Percentiles rank a stretch among this genome's conserved stretches.
phyloP scores from a whole-genome alignment of 2,113 vertebrate genomes.

The Bothrops jararaca region DNA sequence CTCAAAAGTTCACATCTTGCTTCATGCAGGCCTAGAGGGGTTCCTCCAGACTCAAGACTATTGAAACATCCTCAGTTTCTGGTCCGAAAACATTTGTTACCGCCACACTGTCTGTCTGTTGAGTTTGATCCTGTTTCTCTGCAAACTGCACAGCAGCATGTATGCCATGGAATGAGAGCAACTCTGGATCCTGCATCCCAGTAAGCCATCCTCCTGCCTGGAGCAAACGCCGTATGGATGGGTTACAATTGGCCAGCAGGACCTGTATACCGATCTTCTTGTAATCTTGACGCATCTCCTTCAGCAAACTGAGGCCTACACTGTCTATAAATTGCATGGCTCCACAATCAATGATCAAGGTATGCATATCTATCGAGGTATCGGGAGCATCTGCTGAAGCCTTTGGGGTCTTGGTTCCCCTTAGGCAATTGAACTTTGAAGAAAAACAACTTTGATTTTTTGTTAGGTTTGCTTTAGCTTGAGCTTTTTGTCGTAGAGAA shows the following conservation, averaged over 20 bases:
- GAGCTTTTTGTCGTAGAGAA: conserved; percentile 37
- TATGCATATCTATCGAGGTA: conserved; percentile 48
- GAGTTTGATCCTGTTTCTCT: background rate
- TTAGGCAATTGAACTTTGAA: conserved; percentile 8
- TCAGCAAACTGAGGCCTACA: conserved; percentile 73
- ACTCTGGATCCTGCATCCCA: background rate
- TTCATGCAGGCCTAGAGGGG: background rate
- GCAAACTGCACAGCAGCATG: conserved; percentile 63
- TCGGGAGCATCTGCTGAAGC: background rate
- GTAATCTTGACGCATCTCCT: conserved; percentile 76
- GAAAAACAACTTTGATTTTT: background rate
- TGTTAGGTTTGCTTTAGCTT: background rate
- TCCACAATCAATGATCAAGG: conserved; percentile 80
- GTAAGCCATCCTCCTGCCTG: conserved; percentile 70
- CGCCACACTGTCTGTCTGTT: conserved; percentile 1
- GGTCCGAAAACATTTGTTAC: background rate
- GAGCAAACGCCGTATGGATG: conserved; percentile 72
- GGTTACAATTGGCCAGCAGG: conserved; percentile 77
- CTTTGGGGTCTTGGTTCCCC: background rate
- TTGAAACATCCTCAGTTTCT: background rate
- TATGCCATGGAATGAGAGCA: conserved; percentile 68
- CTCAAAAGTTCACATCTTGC: background rate
- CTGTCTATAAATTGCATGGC: conserved; percentile 81
- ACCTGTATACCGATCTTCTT: conserved; percentile 67
- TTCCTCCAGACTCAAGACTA: background rate